These are phyloP conservation scores for Leistus spinibarbis DNA, from an alignment of 2,888 invertebrate species.

Conservation along the genomic window DNA sequence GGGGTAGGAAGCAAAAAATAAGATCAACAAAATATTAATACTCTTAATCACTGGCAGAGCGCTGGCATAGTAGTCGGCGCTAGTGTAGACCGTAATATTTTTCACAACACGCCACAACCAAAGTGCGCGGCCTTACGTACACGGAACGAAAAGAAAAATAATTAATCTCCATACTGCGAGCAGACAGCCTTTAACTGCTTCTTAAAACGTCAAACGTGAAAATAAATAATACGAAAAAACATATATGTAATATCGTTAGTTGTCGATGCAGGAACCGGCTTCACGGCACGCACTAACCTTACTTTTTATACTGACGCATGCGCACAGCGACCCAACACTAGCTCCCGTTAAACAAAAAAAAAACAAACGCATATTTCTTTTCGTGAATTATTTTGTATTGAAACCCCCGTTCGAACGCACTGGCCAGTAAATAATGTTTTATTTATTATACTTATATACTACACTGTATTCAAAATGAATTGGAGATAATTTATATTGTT, in stretches of 20 bases:
- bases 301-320: neutral
- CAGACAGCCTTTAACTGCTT: conserved; percentile 34
- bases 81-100: conserved; percentile 8
- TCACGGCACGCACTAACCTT: neutral
- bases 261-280: conserved; percentile 28
- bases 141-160: conserved; percentile 22
- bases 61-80: neutral
- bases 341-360: conserved; percentile 38
- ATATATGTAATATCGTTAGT: conserved; percentile 15
- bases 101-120: conserved; percentile 8
- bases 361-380: neutral
- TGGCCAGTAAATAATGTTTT: neutral
- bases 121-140: neutral
- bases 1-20: neutral
- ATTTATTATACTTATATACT: neutral
- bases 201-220: conserved; percentile 33
- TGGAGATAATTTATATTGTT: neutral
- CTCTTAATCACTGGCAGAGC: conserved; percentile 13
- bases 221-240: conserved; percentile 37
- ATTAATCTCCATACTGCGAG: conserved; percentile 28
- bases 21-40: neutral
- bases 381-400: neutral
- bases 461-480: neutral
- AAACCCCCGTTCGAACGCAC: neutral
- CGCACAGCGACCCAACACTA: conserved; percentile 13